These are phyloP conservation scores for Harpegnathos saltator DNA, from an alignment of 1,140 invertebrate genomes.

Conservation along the genomic window DNA sequence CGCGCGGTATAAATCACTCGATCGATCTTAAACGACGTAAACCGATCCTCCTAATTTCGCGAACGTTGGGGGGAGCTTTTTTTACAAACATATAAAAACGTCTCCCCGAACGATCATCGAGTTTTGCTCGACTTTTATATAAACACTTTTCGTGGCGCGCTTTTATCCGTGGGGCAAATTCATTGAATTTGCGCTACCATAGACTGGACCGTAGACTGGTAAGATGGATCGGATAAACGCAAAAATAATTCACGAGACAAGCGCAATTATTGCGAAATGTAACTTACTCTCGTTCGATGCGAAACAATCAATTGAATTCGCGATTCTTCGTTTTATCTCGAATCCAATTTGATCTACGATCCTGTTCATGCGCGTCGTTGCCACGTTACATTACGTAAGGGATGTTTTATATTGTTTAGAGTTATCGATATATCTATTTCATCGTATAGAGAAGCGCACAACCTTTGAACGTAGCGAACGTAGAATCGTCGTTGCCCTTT, in stretches of 20 bases:
- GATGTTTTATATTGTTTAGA: conserved; percentile 16
- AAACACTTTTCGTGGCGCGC: not conserved
- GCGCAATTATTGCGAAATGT: not conserved
- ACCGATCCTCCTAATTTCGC: conserved; percentile 7
- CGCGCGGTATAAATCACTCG: not conserved
- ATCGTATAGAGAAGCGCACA: conserved; percentile 23
- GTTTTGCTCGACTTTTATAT: conserved; percentile 10
- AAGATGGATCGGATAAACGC: conserved; percentile 3
- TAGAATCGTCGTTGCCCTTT: conserved; percentile 42
- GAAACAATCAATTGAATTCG: not conserved
- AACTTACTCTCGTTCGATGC: not conserved
- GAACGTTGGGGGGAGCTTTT: not conserved
- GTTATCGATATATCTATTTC: conserved; percentile 37
- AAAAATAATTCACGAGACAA: not conserved
- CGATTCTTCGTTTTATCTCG: not conserved
- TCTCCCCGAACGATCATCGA: not conserved
- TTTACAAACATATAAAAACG: conserved; percentile 2
- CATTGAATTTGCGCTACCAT: not conserved
- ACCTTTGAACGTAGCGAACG: conserved; percentile 38
- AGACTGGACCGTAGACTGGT: not conserved
- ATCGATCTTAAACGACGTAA: conserved; percentile 15
- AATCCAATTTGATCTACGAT: not conserved
- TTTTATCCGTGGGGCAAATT: conserved; percentile 1
- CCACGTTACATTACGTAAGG: not conserved
- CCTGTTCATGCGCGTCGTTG: not conserved